Evolutionary conservation across 2,797 vertebrate genomes (phyloP).

Genomic region (Phoeniculus purpureus): DNA sequence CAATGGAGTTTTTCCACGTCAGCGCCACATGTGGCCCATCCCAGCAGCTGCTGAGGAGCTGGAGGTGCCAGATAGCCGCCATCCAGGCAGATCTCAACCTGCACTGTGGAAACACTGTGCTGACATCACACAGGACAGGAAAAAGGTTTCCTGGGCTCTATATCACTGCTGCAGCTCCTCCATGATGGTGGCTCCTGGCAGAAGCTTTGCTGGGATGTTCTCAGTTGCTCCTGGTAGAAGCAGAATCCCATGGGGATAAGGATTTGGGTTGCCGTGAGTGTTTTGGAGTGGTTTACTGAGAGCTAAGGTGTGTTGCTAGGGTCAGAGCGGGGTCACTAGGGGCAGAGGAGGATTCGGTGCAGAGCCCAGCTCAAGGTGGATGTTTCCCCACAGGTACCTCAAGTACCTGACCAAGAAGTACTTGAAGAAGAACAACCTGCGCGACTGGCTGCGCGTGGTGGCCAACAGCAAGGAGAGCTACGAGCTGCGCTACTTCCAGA

Average conservation of each 20-base stretch:
- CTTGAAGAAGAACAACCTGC: conserved; percentile 95
- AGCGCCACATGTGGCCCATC: accelerated
- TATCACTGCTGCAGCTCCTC: accelerated
- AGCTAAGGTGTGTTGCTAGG: too few relatives aligned
- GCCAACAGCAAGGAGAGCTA: conserved; percentile 97
- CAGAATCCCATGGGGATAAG: accelerated
- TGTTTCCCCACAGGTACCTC: conserved; percentile 83
- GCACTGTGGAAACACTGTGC: accelerated
- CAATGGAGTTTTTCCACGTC: accelerated
- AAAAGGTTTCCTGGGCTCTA: accelerated
- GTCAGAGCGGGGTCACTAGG: too few relatives aligned
- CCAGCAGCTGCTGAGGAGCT: accelerated
- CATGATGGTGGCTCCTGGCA: accelerated
- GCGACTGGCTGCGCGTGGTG: conserved; percentile 93
- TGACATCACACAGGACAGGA: too few relatives aligned
- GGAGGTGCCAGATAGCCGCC: accelerated
- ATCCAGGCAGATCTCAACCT: accelerated
- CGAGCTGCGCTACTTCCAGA: conserved; percentile 97
- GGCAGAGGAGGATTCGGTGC: background rate
- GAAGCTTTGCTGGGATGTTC: background rate
- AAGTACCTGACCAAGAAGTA: conserved; percentile 99
- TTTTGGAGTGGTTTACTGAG: accelerated
- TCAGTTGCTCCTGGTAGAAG: accelerated
- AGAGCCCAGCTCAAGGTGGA: accelerated
- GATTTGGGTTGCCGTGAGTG: accelerated